These are phyloP conservation scores for Anaspis maculata DNA, from an alignment of 2,888 invertebrate genomes.

Conservation along the genomic window DNA sequence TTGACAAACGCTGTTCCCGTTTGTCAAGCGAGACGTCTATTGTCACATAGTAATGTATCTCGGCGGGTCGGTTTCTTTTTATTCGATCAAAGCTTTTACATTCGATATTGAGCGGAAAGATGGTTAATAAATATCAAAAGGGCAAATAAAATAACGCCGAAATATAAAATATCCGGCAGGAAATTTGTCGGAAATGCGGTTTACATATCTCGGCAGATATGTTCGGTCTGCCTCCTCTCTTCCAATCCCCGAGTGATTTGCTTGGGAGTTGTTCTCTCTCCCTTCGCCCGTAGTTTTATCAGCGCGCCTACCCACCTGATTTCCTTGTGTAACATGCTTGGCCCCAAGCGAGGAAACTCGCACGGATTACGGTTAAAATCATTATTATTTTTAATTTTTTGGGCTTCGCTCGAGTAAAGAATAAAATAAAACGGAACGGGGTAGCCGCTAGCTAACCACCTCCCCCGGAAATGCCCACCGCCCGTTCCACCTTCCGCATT, in stretches of 20 bases:
- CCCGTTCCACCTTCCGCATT: no score
- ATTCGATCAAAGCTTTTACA: slow-evolving; percentile 18
- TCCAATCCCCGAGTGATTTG: slow-evolving; percentile 2
- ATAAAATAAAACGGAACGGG: no score
- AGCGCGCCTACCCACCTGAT: not conserved
- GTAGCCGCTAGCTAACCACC: no score
- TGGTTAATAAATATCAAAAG: slow-evolving; percentile 18
- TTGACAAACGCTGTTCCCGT: slow-evolving; percentile 40
- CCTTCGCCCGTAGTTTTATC: not conserved
- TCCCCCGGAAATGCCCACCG: no score
- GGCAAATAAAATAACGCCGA: no score
- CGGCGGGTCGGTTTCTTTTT: slow-evolving; percentile 19
- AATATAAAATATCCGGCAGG: slow-evolving; percentile 33
- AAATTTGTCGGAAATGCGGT: slow-evolving; percentile 29
- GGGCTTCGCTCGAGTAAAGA: no score
- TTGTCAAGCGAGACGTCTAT: slow-evolving; percentile 34
- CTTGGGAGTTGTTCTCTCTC: not conserved
- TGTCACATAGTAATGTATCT: slow-evolving; percentile 34
- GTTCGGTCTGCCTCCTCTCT: slow-evolving; percentile 1
- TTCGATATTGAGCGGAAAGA: slow-evolving; percentile 22
- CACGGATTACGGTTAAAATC: no score
- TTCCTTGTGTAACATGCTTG: slow-evolving; percentile 1
- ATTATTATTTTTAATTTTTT: no score
- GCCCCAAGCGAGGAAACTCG: not conserved
- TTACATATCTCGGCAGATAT: slow-evolving; percentile 25